Conservation (phyloP, 1,140 invertebrate genomes). For the Acyrthosiphon pisum region DNA sequence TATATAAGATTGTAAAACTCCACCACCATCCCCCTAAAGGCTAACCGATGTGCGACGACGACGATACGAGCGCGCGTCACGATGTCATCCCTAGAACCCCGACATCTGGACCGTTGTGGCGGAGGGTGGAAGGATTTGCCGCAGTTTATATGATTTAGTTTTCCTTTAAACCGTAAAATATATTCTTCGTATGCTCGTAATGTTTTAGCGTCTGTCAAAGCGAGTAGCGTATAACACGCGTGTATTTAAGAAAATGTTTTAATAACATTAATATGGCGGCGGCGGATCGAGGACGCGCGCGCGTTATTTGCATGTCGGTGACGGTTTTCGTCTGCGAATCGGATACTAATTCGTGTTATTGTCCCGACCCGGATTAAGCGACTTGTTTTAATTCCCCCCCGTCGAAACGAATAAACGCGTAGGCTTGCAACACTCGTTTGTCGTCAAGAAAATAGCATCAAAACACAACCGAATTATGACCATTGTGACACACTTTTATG, state of each 20-base stretch:
- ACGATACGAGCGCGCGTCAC: not conserved
- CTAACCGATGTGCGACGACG: not conserved
- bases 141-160: constrained; percentile 2
- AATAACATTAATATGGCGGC: not conserved
- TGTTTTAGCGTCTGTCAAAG: not conserved
- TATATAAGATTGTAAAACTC: not conserved
- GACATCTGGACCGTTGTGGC: not conserved
- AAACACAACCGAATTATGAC: not conserved
- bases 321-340: no score
- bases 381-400: not conserved
- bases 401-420: not conserved
- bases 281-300: no score
- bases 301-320: no score
- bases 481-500: not conserved
- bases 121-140: not conserved
- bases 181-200: not conserved
- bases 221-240: not conserved
- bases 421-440: no score
- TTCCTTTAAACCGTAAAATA: not conserved
- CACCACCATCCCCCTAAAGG: fast-evolving
- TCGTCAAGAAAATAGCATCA: not conserved
- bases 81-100: not conserved
- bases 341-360: no score
- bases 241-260: not conserved
- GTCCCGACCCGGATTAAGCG: no score